phyloP scores from a whole-genome alignment of 2,888 invertebrate species.

The Clepsis dumicolana region DNA sequence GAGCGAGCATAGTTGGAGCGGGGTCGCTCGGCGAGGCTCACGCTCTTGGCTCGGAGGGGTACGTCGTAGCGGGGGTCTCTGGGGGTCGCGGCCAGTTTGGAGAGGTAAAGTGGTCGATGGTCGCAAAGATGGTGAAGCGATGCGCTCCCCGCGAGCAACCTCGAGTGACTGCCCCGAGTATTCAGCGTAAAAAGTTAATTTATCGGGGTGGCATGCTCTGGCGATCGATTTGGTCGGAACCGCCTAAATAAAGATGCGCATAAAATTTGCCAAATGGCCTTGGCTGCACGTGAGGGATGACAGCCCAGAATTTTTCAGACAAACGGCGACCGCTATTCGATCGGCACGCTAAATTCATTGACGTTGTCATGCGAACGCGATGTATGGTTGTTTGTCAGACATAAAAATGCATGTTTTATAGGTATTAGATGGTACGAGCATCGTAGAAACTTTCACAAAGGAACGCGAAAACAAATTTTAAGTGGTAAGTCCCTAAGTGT shows the following conservation, averaged over 20 bases:
- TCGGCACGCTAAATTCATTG: constrained; percentile 13
- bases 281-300: constrained; percentile 61
- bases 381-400: not conserved
- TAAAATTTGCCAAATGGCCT: constrained; percentile 72
- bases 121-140: constrained; percentile 1
- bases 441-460: not conserved
- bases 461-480: not conserved
- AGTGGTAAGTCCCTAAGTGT: not conserved
- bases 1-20: constrained; percentile 70
- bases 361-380: constrained; percentile 3
- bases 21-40: constrained; percentile 71
- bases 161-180: constrained; percentile 68
- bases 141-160: constrained; percentile 55
- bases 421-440: not conserved
- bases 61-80: constrained; percentile 59
- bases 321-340: constrained; percentile 42
- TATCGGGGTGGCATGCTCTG: constrained; percentile 77
- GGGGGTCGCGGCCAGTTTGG: constrained; percentile 62
- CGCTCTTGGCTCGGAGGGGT: constrained; percentile 75
- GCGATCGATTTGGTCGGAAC: constrained; percentile 73
- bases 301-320: constrained; percentile 61
- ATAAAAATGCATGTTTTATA: constrained; percentile 1
- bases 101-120: not conserved
- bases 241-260: constrained; percentile 77
- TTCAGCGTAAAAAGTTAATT: constrained; percentile 79